Conservation (phyloP, 1,140 invertebrate genomes). For the Acromyrmex echinatior region DNA sequence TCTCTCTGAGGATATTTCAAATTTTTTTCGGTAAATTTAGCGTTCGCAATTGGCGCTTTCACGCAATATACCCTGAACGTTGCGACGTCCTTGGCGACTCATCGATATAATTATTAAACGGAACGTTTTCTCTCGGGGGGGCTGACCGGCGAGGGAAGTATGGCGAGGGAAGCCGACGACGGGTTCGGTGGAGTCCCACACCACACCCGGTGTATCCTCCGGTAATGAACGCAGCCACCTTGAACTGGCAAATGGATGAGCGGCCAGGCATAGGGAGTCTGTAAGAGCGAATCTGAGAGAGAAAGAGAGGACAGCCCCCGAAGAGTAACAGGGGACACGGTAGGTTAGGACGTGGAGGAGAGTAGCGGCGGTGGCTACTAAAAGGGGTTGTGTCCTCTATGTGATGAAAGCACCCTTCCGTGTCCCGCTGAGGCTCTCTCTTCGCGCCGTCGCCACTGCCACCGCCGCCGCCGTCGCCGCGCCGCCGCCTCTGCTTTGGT, state of each 20-base stretch:
- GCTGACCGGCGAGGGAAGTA: background rate
- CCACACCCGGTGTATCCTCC: conserved; percentile 72
- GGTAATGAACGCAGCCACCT: conserved; percentile 86
- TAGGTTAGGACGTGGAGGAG: conserved; percentile 55
- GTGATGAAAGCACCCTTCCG: conserved; percentile 83
- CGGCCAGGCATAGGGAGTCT: conserved; percentile 76
- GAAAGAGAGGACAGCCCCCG: conserved; percentile 47
- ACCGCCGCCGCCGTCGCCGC: conserved; percentile 4
- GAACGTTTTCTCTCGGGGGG: conserved; percentile 16
- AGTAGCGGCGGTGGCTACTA: conserved; percentile 78
- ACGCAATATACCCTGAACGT: background rate
- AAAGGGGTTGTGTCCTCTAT: conserved; percentile 82
- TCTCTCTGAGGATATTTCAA: background rate
- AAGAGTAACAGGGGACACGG: conserved; percentile 15
- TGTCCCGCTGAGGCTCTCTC: conserved; percentile 73
- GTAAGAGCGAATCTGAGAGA: conserved; percentile 63
- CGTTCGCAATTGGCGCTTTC: background rate
- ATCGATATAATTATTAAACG: conserved; percentile 64
- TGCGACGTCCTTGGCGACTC: conserved; percentile 5
- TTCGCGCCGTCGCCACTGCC: conserved; percentile 54
- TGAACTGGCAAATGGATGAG: conserved; percentile 86
- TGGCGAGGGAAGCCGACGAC: conserved; percentile 32
- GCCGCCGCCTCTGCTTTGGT: conserved; percentile 75
- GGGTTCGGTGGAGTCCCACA: conserved; percentile 65
- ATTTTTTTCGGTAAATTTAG: conserved; percentile 4